Percentiles rank a stretch among this genome's conserved stretches.
Evolutionary conservation across 2,797 vertebrate species (phyloP).

Genomic region (Rhodeus uyekii): DNA sequence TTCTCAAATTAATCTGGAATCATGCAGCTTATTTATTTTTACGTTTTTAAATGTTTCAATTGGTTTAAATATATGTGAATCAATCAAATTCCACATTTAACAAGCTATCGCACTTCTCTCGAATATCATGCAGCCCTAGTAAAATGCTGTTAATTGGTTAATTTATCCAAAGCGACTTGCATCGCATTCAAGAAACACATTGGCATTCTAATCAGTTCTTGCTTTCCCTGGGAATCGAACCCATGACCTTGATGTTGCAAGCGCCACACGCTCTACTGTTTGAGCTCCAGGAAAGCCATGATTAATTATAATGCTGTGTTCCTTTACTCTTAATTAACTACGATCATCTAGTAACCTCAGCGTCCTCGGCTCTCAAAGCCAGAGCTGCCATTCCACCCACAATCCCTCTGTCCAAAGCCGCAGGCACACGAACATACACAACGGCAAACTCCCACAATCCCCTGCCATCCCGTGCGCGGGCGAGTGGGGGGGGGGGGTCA

Average conservation of each 20-base stretch:
- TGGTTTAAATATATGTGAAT: neutral
- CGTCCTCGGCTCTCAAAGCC: constrained; percentile 65
- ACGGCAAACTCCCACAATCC: constrained; percentile 48
- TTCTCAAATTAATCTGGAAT: neutral
- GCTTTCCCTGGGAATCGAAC: too few relatives aligned
- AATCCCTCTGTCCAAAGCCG: constrained; percentile 59
- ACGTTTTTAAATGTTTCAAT: neutral
- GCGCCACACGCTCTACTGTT: too few relatives aligned
- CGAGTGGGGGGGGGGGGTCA: neutral
- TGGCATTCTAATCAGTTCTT: too few relatives aligned
- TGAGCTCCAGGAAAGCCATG: too few relatives aligned
- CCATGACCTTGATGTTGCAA: too few relatives aligned
- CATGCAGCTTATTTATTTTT: neutral
- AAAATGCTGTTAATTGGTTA: too few relatives aligned
- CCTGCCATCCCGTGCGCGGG: neutral
- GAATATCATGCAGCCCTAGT: too few relatives aligned
- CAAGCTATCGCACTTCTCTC: neutral
- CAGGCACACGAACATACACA: constrained; percentile 44
- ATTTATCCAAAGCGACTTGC: too few relatives aligned
- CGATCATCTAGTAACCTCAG: constrained; percentile 63
- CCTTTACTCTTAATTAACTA: neutral
- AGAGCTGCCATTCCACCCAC: constrained; percentile 61
- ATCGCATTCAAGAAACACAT: too few relatives aligned
- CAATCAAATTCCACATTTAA: neutral
- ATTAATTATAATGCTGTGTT: too few relatives aligned